A percentile compares a stretch with the other conserved stretches of the same genome.
phyloP scores from a whole-genome alignment of 2,797 vertebrate genomes.

The Cryptoblepharus egeriae region DNA sequence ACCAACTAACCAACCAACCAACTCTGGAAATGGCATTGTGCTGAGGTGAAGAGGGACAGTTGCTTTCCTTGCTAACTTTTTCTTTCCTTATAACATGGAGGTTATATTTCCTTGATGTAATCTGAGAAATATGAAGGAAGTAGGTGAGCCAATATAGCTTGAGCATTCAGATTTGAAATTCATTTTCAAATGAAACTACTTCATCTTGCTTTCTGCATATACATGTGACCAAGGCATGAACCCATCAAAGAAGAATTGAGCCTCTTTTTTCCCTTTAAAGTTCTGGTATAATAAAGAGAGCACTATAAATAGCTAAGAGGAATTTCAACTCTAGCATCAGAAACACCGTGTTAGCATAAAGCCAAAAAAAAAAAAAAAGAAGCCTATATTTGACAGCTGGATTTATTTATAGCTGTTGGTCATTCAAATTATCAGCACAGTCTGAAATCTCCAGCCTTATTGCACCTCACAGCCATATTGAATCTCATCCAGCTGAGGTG shows the following conservation, averaged over 20 bases:
- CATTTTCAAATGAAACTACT: too few species aligned
- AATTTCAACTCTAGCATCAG: not conserved
- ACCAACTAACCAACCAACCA: too few species aligned
- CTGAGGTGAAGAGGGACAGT: too few species aligned
- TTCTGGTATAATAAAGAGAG: not conserved
- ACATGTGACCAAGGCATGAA: not conserved
- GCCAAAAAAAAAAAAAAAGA: constrained; percentile 10
- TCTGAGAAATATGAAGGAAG: too few species aligned
- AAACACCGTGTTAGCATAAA: constrained; percentile 4
- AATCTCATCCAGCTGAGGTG: constrained; percentile 30
- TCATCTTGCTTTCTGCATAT: not conserved
- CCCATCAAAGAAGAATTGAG: not conserved
- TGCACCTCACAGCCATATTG: constrained; percentile 33
- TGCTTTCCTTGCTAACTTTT: too few species aligned
- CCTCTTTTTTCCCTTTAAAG: not conserved
- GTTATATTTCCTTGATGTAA: too few species aligned
- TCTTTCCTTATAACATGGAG: too few species aligned
- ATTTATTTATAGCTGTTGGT: constrained; percentile 42
- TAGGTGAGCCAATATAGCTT: too few species aligned
- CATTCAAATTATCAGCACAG: constrained; percentile 34
- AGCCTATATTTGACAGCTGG: constrained; percentile 27
- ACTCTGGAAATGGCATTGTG: too few species aligned
- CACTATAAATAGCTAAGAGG: not conserved
- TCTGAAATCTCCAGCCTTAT: constrained; percentile 27
- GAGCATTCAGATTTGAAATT: too few species aligned